Percentiles rank a stretch among this genome's conserved stretches.
These are phyloP conservation scores for Menidia beryllina DNA, from an alignment of 2,113 vertebrate species.

Conservation along the genomic window DNA sequence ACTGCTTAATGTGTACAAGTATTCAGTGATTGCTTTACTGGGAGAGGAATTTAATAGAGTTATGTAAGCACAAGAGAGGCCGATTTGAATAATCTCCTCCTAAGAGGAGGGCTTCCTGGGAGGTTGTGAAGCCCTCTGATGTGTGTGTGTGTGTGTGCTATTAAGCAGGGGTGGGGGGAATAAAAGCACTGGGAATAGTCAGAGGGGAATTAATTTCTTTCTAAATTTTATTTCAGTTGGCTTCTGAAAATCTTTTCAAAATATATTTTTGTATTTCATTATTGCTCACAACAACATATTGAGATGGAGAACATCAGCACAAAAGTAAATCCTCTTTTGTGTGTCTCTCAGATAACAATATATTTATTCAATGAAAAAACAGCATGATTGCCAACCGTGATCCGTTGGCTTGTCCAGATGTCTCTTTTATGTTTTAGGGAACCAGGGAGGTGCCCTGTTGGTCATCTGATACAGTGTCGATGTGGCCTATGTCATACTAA, in stretches of 20 bases:
- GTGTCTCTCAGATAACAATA: conserved; percentile 49
- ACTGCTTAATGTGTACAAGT: conserved; percentile 35
- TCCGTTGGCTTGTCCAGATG: conserved; percentile 39
- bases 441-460: conserved; percentile 30
- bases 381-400: background rate
- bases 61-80: conserved; percentile 31
- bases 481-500: conserved; percentile 19
- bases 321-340: conserved; percentile 50
- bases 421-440: conserved; percentile 56
- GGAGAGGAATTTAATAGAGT: conserved; percentile 45
- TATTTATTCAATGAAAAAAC: conserved; percentile 23
- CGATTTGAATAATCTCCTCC: conserved; percentile 49
- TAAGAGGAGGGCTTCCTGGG: conserved; percentile 42
- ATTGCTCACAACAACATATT: conserved; percentile 38
- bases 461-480: conserved; percentile 51
- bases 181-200: conserved; percentile 4
- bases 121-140: conserved; percentile 38
- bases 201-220: conserved; percentile 9
- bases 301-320: conserved; percentile 6
- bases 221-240: conserved; percentile 4
- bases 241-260: conserved; percentile 10
- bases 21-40: conserved; percentile 27
- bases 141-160: conserved; percentile 31
- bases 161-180: conserved; percentile 15
- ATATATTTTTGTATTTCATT: background rate